Evolutionary conservation across 2,888 invertebrate genomes (phyloP).

Genomic region (Chrysopilus asiliformis): DNA sequence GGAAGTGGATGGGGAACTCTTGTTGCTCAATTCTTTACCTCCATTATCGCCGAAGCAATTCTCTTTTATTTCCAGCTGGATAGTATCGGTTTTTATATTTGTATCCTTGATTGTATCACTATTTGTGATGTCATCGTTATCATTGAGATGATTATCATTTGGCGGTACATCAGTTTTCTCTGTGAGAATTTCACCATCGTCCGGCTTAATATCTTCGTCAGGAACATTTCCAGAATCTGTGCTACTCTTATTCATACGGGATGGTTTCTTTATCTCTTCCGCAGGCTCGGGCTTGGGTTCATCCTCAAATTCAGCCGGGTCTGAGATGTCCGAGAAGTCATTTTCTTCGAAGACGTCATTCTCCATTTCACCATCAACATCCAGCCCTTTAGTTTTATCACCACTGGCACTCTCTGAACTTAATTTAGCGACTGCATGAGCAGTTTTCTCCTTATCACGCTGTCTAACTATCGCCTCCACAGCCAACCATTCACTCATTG

Average conservation of each 20-base stretch:
- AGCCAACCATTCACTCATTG: constrained; percentile 91
- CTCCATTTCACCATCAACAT: constrained; percentile 43
- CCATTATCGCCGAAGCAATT: constrained; percentile 12
- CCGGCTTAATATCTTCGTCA: constrained; percentile 33
- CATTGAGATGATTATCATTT: constrained; percentile 22
- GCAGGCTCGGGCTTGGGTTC: constrained; percentile 18
- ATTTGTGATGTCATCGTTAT: constrained; percentile 17
- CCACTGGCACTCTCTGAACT: constrained; percentile 56
- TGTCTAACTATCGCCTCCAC: constrained; percentile 85
- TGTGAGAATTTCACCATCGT: constrained; percentile 31
- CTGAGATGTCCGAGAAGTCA: constrained; percentile 41
- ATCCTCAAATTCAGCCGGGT: constrained; percentile 34
- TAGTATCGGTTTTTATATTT: not conserved
- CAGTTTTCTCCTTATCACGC: constrained; percentile 68
- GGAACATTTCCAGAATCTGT: constrained; percentile 35
- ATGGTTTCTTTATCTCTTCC: constrained; percentile 20
- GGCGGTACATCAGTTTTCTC: constrained; percentile 22
- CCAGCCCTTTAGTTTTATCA: constrained; percentile 42
- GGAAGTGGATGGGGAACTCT: constrained; percentile 32
- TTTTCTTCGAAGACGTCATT: constrained; percentile 40
- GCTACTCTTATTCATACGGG: constrained; percentile 32
- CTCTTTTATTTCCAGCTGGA: constrained; percentile 16
- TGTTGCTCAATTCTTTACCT: constrained; percentile 13
- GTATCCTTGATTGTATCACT: not conserved
- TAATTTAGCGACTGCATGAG: constrained; percentile 73